Conservation (phyloP, 2,888 invertebrate genomes). For the Lithophane socia region DNA sequence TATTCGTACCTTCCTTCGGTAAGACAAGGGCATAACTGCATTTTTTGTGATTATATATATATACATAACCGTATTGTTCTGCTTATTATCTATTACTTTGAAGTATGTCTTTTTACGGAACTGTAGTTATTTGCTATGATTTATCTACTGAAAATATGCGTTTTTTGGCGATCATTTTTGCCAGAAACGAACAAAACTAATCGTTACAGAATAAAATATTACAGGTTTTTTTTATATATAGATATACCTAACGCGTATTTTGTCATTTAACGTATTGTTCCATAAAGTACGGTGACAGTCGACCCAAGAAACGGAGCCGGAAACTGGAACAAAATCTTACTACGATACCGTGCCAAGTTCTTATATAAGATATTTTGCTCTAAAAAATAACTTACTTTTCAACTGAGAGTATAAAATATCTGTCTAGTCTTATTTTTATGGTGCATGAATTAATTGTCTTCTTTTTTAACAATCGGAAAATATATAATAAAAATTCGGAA, state of each 20-base stretch:
- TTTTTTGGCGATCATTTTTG: not conserved
- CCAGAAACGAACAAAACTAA: conserved; percentile 17
- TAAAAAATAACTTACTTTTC: conserved; percentile 13
- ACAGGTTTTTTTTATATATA: conserved; percentile 11
- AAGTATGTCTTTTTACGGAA: too few relatives aligned
- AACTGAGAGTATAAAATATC: conserved; percentile 1
- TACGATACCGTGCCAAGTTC: conserved; percentile 39
- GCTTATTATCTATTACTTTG: too few relatives aligned
- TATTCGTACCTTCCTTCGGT: too few relatives aligned
- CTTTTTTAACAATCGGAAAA: too few relatives aligned
- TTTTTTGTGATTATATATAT: too few relatives aligned
- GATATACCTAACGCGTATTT: conserved; percentile 31
- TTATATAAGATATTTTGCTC: conserved; percentile 5
- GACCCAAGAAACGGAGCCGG: conserved; percentile 46
- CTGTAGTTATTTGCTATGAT: not conserved
- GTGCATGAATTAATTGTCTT: not conserved
- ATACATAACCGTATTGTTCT: too few relatives aligned
- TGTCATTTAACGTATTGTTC: conserved; percentile 41
- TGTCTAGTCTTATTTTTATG: not conserved
- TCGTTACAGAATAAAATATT: conserved; percentile 39
- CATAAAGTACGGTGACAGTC: conserved; percentile 43
- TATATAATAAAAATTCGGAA: too few relatives aligned
- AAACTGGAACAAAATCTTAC: conserved; percentile 29
- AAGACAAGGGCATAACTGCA: too few relatives aligned
- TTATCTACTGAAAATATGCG: not conserved